phyloP scores from a whole-genome alignment of 2,113 vertebrate species.

The cat (Felis catus) region F.catus_Fca126_mat1.0 CM031427.1:33354001-33354500 shows the following conservation, averaged over 20 bases:
- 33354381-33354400: neutral
- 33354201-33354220: neutral
- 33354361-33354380: neutral
- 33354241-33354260: neutral
- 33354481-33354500: neutral
- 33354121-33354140: neutral
- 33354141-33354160: neutral
- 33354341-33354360: constrained; percentile 3
- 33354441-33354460: neutral
- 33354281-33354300: neutral
- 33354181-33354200: neutral
- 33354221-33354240: constrained; percentile 31
- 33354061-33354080: neutral
- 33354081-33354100: neutral
- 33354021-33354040: accelerated
- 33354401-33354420: neutral
- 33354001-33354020: neutral
- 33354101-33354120: neutral
- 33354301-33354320: neutral
- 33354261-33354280: constrained; percentile 36
- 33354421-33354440: neutral
- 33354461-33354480: constrained; percentile 25
- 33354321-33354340: neutral
- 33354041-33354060: neutral
- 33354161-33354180: constrained; percentile 20